Evolutionary conservation across 2,797 vertebrate species (phyloP).

Genomic region (Tenualosa thibaudeaui): DNA sequence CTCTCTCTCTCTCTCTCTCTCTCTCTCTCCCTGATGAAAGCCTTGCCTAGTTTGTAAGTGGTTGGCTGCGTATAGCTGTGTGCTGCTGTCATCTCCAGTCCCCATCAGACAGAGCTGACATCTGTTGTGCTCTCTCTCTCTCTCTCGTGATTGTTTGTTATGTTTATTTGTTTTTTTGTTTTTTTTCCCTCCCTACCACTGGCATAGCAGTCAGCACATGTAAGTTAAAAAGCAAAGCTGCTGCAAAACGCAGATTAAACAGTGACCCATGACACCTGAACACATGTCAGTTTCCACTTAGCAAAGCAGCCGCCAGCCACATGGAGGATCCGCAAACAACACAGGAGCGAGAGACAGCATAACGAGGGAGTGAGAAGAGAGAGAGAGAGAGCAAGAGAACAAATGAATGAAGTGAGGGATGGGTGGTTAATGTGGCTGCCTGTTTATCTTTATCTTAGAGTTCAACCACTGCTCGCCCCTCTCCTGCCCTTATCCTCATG

Average conservation of each 20-base stretch:
- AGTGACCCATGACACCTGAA: neutral
- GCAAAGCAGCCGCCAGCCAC: neutral
- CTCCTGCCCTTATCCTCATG: no score
- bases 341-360: neutral
- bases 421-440: neutral
- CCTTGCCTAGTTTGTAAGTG: neutral
- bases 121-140: neutral
- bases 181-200: neutral
- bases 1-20: neutral
- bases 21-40: neutral
- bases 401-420: neutral
- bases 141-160: neutral
- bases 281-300: neutral
- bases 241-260: neutral
- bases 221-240: neutral
- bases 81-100: neutral
- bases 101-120: neutral
- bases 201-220: neutral
- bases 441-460: neutral
- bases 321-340: neutral
- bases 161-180: neutral
- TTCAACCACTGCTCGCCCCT: neutral
- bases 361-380: neutral
- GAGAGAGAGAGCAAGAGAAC: neutral
- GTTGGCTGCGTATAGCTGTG: neutral